Evolutionary conservation across 1,140 invertebrate species (phyloP).

Genomic region (Glossosoma conforme): DNA sequence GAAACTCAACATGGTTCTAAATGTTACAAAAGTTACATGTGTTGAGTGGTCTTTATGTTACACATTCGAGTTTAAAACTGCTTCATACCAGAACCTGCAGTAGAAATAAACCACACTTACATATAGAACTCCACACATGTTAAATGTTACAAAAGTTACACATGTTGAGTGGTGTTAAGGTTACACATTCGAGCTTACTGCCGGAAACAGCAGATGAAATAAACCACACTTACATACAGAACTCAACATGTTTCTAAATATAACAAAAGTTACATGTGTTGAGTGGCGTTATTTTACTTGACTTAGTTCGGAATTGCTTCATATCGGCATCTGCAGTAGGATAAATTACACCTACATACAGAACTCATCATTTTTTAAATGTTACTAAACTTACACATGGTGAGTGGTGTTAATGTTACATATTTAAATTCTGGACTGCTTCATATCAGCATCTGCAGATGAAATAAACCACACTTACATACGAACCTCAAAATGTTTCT

Average conservation of each 20-base stretch:
- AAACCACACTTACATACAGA: not conserved
- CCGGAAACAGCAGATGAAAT: not conserved
- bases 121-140: not conserved
- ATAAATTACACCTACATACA: not conserved
- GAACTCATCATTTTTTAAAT: not conserved
- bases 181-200: not conserved
- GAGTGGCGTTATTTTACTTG: not conserved
- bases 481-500: not conserved
- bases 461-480: constrained; percentile 13
- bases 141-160: not conserved
- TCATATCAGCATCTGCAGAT: constrained; percentile 26
- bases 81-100: constrained; percentile 28
- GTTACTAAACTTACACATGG: not conserved
- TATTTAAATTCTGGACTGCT: constrained; percentile 27
- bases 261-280: not conserved
- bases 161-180: not conserved
- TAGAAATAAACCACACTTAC: constrained; percentile 13
- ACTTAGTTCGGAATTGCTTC: not conserved
- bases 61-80: constrained; percentile 26
- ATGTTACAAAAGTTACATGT: not conserved
- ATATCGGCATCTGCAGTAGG: not conserved
- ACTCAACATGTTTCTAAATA: not conserved
- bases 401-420: constrained; percentile 18
- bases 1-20: not conserved
- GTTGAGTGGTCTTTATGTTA: constrained; percentile 9